Evolutionary conservation across 2,888 invertebrate species (phyloP).

Genomic region (Neuroscelio doddi): DNA sequence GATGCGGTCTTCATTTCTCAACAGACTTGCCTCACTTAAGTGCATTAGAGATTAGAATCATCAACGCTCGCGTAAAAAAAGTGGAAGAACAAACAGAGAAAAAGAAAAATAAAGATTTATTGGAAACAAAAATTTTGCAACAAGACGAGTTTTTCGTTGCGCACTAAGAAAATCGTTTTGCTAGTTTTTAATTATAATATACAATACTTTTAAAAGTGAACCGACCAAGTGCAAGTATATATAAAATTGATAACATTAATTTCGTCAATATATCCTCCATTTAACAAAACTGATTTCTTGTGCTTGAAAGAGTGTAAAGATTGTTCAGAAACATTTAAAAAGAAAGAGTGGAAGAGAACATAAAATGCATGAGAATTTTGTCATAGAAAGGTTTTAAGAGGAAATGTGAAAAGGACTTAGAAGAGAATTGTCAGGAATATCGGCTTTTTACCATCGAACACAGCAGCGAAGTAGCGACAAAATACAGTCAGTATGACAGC

Average conservation of each 20-base stretch:
- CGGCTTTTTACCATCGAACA: slow-evolving; percentile 31
- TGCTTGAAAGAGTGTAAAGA: neutral
- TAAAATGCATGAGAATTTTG: slow-evolving; percentile 36
- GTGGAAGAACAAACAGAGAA: slow-evolving; percentile 27
- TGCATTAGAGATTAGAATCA: slow-evolving; percentile 40
- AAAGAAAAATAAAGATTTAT: slow-evolving; percentile 34
- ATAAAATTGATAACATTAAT: too few species aligned
- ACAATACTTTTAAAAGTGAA: too few species aligned
- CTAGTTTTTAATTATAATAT: too few species aligned
- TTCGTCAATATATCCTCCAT: too few species aligned
- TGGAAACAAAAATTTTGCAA: slow-evolving; percentile 8
- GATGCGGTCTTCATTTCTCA: slow-evolving; percentile 37
- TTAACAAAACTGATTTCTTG: slow-evolving; percentile 15
- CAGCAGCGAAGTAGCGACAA: slow-evolving; percentile 33
- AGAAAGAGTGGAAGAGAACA: slow-evolving; percentile 37
- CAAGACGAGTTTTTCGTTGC: slow-evolving; percentile 12
- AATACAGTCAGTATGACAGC: slow-evolving; percentile 34
- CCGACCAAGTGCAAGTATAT: too few species aligned
- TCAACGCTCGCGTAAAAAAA: slow-evolving; percentile 33
- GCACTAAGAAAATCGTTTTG: neutral
- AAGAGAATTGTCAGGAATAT: slow-evolving; percentile 19
- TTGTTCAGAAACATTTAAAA: slow-evolving; percentile 9
- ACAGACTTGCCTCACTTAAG: slow-evolving; percentile 35
- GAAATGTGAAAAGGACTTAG: slow-evolving; percentile 15
- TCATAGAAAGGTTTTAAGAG: slow-evolving; percentile 25